These are phyloP conservation scores for Gnatocerus cornutus DNA, from an alignment of 2,888 invertebrate genomes.

Conservation along the genomic window DNA sequence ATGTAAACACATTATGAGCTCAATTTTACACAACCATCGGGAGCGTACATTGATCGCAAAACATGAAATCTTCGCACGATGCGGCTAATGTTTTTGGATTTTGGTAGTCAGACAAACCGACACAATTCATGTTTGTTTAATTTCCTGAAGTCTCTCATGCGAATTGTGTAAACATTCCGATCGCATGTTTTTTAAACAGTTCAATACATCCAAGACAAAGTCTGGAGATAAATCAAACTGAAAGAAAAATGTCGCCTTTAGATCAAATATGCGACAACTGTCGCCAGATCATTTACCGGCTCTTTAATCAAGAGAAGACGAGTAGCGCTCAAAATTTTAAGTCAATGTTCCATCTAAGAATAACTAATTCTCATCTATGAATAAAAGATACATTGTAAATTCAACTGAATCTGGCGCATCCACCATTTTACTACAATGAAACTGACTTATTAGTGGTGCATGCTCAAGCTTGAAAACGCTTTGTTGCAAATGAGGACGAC, in stretches of 20 bases:
- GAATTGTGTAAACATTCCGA: background rate
- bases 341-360: too few relatives aligned
- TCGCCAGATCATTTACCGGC: slow-evolving; percentile 13
- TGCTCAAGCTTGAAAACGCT: background rate
- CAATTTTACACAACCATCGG: slow-evolving; percentile 21
- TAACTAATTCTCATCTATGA: background rate
- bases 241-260: background rate
- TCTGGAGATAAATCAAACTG: background rate
- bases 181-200: background rate
- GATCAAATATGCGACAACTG: slow-evolving; percentile 14
- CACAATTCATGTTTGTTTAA: background rate
- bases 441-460: background rate
- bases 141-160: background rate
- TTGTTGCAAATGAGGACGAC: background rate
- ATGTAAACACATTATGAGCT: slow-evolving; percentile 30
- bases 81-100: slow-evolving; percentile 5
- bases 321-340: too few relatives aligned
- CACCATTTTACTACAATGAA: too few relatives aligned
- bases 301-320: slow-evolving; percentile 16
- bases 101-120: background rate
- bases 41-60: background rate
- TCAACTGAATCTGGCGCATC: too few relatives aligned
- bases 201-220: slow-evolving; percentile 5
- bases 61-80: background rate
- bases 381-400: background rate